These are phyloP conservation scores for Austrolebias charrua DNA, from an alignment of 2,797 vertebrate genomes.

Conservation along the genomic window DNA sequence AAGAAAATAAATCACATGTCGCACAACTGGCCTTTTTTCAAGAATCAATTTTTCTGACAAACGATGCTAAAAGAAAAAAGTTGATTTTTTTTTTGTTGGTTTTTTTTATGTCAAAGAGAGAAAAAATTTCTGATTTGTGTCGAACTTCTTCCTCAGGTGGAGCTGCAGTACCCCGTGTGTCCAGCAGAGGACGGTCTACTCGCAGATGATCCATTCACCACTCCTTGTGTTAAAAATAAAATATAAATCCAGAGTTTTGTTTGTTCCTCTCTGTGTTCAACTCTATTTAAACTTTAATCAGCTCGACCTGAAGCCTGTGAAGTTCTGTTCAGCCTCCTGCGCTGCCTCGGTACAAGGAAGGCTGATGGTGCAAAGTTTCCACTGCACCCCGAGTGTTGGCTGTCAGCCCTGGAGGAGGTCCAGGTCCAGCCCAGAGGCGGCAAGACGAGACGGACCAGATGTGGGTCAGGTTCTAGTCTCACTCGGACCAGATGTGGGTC, in stretches of 20 bases:
- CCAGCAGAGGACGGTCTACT: constrained; percentile 50
- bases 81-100: too few species aligned
- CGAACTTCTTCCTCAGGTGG: not conserved
- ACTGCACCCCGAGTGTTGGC: constrained; percentile 54
- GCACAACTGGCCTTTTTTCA: too few species aligned
- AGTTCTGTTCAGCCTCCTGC: not conserved
- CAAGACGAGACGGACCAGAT: constrained; percentile 41
- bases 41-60: too few species aligned
- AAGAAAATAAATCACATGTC: too few species aligned
- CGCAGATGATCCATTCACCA: not conserved
- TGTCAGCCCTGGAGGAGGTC: constrained; percentile 59
- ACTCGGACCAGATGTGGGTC: constrained; percentile 27
- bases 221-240: constrained; percentile 46
- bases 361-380: constrained; percentile 66
- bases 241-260: not conserved
- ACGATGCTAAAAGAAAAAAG: too few species aligned
- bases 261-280: not conserved
- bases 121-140: not conserved
- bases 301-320: not conserved
- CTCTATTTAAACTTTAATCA: not conserved
- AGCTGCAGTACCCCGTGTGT: constrained; percentile 22
- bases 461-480: constrained; percentile 32
- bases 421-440: constrained; percentile 45
- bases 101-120: too few species aligned
- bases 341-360: constrained; percentile 61